phyloP scores from a whole-genome alignment of 2,113 vertebrate species.

The Aptenodytes forsteri region DNA sequence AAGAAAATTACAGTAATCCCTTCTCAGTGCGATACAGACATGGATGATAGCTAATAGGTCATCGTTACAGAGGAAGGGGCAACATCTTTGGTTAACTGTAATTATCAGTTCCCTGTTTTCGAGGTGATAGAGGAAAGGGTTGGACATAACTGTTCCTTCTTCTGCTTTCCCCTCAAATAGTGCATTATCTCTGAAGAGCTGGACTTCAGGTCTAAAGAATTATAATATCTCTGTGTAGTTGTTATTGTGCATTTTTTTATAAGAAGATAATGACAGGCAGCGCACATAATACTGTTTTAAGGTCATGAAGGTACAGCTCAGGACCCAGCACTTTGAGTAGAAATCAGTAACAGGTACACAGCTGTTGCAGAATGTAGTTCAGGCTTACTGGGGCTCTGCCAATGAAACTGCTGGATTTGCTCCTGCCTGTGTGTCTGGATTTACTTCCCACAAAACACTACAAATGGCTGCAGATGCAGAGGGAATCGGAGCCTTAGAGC shows the following conservation, averaged over 20 bases:
- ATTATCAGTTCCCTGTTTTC: neutral
- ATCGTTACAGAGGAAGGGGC: neutral
- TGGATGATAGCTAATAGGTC: rapidly evolving
- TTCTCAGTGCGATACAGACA: neutral
- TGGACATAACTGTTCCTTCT: neutral
- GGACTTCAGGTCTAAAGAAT: neutral
- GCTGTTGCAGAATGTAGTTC: neutral
- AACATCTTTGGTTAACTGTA: neutral
- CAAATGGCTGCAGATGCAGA: neutral
- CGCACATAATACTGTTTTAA: neutral
- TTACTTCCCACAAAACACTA: neutral
- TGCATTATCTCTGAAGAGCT: neutral
- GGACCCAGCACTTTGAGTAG: neutral
- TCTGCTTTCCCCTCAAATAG: neutral
- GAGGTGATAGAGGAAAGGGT: neutral
- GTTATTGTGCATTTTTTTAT: neutral
- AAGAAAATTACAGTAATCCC: neutral
- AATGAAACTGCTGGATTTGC: neutral
- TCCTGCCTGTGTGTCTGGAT: neutral
- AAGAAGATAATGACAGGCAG: neutral
- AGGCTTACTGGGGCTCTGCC: neutral
- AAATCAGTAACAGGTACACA: neutral
- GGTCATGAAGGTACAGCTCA: neutral
- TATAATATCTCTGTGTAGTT: neutral
- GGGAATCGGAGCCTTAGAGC: neutral